Conservation (phyloP, 2,888 invertebrate genomes). For the Clostera curtula region DNA sequence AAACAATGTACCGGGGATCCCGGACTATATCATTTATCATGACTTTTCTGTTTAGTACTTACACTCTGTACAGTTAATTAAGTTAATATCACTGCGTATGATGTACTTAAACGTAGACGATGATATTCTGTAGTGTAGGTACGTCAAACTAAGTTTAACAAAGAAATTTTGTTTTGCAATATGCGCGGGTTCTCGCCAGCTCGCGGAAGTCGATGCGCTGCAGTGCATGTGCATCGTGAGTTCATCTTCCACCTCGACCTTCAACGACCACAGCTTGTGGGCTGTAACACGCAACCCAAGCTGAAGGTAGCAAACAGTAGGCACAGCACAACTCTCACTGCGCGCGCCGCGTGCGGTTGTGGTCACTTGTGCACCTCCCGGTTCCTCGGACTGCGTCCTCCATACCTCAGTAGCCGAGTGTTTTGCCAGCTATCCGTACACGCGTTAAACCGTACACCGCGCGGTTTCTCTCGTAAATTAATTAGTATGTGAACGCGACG, state of each 20-base stretch:
- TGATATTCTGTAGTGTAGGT: too few relatives aligned
- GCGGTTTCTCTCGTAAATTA: conserved; percentile 57
- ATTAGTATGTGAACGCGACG: conserved; percentile 68
- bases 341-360: conserved; percentile 69
- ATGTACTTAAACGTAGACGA: too few relatives aligned
- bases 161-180: too few relatives aligned
- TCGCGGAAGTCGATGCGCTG: conserved; percentile 15
- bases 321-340: conserved; percentile 70
- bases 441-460: conserved; percentile 50
- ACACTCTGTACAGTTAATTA: too few relatives aligned
- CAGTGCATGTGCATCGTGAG: conserved; percentile 36
- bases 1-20: too few relatives aligned
- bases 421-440: conserved; percentile 47
- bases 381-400: conserved; percentile 31
- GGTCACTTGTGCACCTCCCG: conserved; percentile 48
- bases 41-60: too few relatives aligned
- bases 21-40: too few relatives aligned
- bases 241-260: conserved; percentile 47
- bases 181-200: not conserved
- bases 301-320: conserved; percentile 28
- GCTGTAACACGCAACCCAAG: conserved; percentile 36
- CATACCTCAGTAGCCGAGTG: conserved; percentile 52
- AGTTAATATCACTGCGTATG: too few relatives aligned
- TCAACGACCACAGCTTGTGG: conserved; percentile 25
- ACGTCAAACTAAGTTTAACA: too few relatives aligned